Evolutionary conservation across 1,140 invertebrate species (phyloP).

Genomic region (Bradynema listronoti): DNA sequence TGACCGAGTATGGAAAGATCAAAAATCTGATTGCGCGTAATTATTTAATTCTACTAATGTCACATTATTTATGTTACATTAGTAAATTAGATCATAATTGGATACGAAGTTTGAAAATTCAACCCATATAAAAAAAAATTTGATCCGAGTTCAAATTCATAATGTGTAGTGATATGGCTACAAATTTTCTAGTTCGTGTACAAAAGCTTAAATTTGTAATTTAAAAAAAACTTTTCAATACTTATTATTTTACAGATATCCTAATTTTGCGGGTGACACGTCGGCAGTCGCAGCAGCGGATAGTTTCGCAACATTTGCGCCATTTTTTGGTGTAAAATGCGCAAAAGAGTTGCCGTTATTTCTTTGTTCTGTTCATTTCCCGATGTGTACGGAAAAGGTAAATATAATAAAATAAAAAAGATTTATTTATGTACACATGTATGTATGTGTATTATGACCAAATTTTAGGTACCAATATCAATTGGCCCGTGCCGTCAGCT

Average conservation of each 20-base stretch:
- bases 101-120: not conserved
- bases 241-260: slow-evolving; percentile 9
- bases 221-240: slow-evolving; percentile 5
- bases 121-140: not conserved
- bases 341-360: slow-evolving; percentile 35
- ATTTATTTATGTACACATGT: slow-evolving; percentile 42
- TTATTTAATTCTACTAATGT: no score
- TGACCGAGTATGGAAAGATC: no score
- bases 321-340: slow-evolving; percentile 24
- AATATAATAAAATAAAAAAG: not conserved
- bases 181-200: not conserved
- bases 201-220: not conserved
- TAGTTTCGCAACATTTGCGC: slow-evolving; percentile 55
- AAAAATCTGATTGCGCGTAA: no score
- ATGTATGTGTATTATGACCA: not conserved
- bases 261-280: slow-evolving; percentile 60
- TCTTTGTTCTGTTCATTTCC: slow-evolving; percentile 57
- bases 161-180: not conserved
- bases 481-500: slow-evolving; percentile 60
- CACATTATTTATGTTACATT: no score
- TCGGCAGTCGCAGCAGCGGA: slow-evolving; percentile 84
- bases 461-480: slow-evolving; percentile 55
- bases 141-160: not conserved
- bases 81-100: not conserved
- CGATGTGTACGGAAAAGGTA: slow-evolving; percentile 59